Evolutionary conservation across 2,888 invertebrate species (phyloP).

Genomic region (Machimus rusticus): DNA sequence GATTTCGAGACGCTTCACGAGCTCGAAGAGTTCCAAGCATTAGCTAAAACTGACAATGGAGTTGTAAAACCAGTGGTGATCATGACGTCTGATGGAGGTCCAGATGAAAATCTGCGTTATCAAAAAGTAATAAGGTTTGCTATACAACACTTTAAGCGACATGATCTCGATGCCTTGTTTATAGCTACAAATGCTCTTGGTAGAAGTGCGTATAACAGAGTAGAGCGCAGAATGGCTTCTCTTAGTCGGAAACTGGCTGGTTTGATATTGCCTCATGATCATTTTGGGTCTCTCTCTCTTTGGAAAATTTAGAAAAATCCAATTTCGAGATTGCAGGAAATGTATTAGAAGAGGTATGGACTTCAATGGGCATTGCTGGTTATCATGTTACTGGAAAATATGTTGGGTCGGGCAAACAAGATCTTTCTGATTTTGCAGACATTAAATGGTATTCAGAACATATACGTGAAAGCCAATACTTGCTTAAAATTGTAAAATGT

Average conservation of each 20-base stretch:
- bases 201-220: constrained; percentile 51
- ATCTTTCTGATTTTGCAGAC: constrained; percentile 43
- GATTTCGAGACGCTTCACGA: too few relatives aligned
- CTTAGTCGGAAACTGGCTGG: constrained; percentile 43
- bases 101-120: too few relatives aligned
- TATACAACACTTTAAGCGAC: constrained; percentile 41
- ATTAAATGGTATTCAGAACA: constrained; percentile 25
- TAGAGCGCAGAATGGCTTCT: constrained; percentile 44
- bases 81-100: too few relatives aligned
- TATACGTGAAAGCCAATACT: constrained; percentile 20
- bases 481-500: constrained; percentile 18
- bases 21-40: too few relatives aligned
- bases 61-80: too few relatives aligned
- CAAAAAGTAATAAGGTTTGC: too few relatives aligned
- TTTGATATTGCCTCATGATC: constrained; percentile 43
- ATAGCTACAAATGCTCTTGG: constrained; percentile 51
- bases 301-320: constrained; percentile 23
- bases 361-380: constrained; percentile 26
- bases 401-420: constrained; percentile 33
- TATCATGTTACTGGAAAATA: constrained; percentile 42
- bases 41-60: too few relatives aligned
- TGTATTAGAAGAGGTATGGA: constrained; percentile 28
- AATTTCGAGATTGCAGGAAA: too few relatives aligned
- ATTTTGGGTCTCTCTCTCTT: constrained; percentile 42
- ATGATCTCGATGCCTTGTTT: constrained; percentile 47